Evolutionary conservation across 2,888 invertebrate genomes (phyloP).

Genomic region (Pristionchus mayeri): DNA sequence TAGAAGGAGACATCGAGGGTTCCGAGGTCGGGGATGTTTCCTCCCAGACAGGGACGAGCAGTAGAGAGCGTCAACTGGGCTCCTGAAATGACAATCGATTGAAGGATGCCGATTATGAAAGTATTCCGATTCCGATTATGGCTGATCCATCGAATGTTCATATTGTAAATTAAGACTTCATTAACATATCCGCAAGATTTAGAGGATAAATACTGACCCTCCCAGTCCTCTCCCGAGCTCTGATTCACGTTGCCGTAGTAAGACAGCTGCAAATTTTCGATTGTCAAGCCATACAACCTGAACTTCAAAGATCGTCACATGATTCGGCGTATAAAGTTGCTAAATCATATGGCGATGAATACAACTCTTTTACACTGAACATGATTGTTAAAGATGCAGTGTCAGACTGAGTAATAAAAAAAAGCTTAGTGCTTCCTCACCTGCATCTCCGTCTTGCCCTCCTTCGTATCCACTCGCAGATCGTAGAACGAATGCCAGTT

Average conservation of each 20-base stretch:
- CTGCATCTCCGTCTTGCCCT: slow-evolving; percentile 50
- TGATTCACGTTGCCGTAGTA: slow-evolving; percentile 77
- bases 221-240: slow-evolving; percentile 78
- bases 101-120: too few species aligned
- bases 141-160: not conserved
- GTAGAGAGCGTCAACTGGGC: slow-evolving; percentile 63
- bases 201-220: slow-evolving; percentile 11
- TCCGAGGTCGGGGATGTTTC: slow-evolving; percentile 66
- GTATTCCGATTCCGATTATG: too few species aligned
- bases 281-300: too few species aligned
- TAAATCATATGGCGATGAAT: too few species aligned
- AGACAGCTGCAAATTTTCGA: slow-evolving; percentile 60
- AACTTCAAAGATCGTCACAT: not conserved
- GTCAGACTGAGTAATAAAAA: too few species aligned
- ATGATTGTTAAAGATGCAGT: too few species aligned
- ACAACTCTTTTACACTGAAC: too few species aligned
- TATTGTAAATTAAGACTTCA: not conserved
- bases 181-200: not conserved
- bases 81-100: slow-evolving; percentile 30
- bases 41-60: slow-evolving; percentile 68
- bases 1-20: slow-evolving; percentile 69
- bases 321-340: too few species aligned
- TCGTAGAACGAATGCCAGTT: slow-evolving; percentile 72
- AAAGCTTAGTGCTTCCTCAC: too few species aligned
- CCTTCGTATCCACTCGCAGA: slow-evolving; percentile 65